Base-by-base conservation (phyloP, 2,113 vertebrate species). In the Crotalus horridus region DNA sequence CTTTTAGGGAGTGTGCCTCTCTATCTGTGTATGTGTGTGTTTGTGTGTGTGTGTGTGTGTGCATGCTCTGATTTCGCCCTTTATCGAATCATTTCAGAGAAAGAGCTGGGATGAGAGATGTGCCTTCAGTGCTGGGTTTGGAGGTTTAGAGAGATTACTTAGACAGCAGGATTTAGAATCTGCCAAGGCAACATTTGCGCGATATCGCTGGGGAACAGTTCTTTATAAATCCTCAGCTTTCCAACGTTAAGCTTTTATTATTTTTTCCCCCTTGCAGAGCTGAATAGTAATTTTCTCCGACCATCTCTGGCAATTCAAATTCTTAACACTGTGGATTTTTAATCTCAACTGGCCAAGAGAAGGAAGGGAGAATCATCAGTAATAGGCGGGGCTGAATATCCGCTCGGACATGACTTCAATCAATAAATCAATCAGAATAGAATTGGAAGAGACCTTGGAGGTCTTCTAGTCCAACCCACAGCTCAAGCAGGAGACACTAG, bases 201-300 rank as follows among this genome's bases (percentile, higher is more conserved):
- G 90, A 87, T 94, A 93, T 92, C 93, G 55, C 91, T 23, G 93
- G 92, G 92, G 93, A 95, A 69, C 51, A 51, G 92, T 89, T 94
- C 93, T 95, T 96, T 97, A 95, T 96, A 95, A 97, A 95, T 91
- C 90, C 56, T 95, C 64, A 33, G 95, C 94, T 93, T 96, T 81
- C 91, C 21, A 4, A 89, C 90, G 48, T 59, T 89, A 6, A 11
- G 87, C 64, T 94, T 96, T 86, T 46, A 58, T 9, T 55, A 15
- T 8, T 74, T 26, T 29, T 13, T 0, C 29, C 17, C 5, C 29
- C 58, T n/a, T 51, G 88, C 85, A 94, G 88, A 94, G 21, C 21
- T 48, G 61, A 61, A 93, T 93, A 86, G 59, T 64, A 51, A 90
- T 90, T 61, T 23, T 56, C 24, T 48, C 64, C 48, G 11, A 43